Evolutionary conservation across 2,888 invertebrate genomes (phyloP), one percentile per base, ranked within the genome.

Genomic region (Chaetogeoica ovagalla): DNA sequence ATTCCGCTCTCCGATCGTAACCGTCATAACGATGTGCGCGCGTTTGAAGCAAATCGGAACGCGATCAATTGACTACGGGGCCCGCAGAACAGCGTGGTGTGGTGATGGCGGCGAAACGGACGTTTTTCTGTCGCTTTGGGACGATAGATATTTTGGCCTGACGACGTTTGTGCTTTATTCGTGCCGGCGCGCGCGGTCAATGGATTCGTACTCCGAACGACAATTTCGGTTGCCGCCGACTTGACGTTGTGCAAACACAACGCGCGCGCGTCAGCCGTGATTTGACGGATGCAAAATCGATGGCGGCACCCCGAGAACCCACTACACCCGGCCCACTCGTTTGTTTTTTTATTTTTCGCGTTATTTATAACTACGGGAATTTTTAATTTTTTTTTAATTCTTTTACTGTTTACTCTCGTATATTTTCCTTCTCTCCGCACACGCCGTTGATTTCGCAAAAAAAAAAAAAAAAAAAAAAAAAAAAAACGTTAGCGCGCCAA

Each of bases 271-370:
- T 63, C 23, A 37, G 52, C 30, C 74, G 19, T n/a, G 23, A 66
- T 75, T 75, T 57, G 66, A 75, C 57, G 65, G 74, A 75, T 65
- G 57, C 30, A 57, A 55, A 57, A 75, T 75, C 43, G 66, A 75
- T 66, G 15, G 8, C n/a, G 15, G 8, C n/a, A 7, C 23, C 59
- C 60, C 23, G 17, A 9, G 15, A 30, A 30, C 30, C 4, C 30
- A 4, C 4, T 30, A 55, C 57, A 17, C 30, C n/a, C 57, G 15
- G 37, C 57, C 23, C 13, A 17, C 30, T 30, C 19, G 7, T 17
- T 30, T 30, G 1, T 30, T 57, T 37, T 37, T 70, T 7, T 57
- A n/a, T n/a, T n/a, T n/a, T n/a, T n/a, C n/a, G n/a, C 37, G 37
- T 70, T 70, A 37, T 65, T n/a, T 43, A 60, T 21, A 11, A 30